Conservation (phyloP, 1,140 invertebrate species). For the Dreissena polymorpha region DNA sequence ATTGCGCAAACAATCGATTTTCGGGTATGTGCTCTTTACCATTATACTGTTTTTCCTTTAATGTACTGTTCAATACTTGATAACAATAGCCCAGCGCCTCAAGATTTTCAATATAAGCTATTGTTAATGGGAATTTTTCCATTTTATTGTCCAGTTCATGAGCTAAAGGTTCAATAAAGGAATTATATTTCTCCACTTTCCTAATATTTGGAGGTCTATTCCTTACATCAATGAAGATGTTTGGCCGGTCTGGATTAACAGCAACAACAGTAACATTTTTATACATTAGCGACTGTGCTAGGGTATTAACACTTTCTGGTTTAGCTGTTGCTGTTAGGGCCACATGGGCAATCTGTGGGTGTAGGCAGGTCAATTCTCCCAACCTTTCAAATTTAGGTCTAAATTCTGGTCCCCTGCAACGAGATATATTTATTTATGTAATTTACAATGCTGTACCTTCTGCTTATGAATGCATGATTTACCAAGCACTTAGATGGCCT, state of each 20-base stretch:
- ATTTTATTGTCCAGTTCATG: slow-evolving; percentile 23
- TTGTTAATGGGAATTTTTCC: slow-evolving; percentile 48
- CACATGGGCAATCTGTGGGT: slow-evolving; percentile 30
- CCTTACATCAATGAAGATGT: slow-evolving; percentile 37
- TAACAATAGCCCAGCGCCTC: slow-evolving; percentile 59
- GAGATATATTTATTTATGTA: too few relatives aligned
- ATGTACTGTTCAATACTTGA: slow-evolving; percentile 22
- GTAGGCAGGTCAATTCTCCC: slow-evolving; percentile 49
- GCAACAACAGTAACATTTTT: neutral
- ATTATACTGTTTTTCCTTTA: slow-evolving; percentile 37
- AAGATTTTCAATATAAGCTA: slow-evolving; percentile 55
- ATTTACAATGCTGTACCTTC: too few relatives aligned
- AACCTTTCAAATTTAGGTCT: slow-evolving; percentile 41
- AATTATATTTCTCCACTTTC: slow-evolving; percentile 54
- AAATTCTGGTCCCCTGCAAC: slow-evolving; percentile 56
- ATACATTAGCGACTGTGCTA: slow-evolving; percentile 30
- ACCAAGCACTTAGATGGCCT: too few relatives aligned
- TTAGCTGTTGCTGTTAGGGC: slow-evolving; percentile 54
- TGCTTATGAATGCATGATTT: too few relatives aligned
- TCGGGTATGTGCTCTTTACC: slow-evolving; percentile 38
- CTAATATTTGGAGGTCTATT: slow-evolving; percentile 45
- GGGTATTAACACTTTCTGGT: neutral
- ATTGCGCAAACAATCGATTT: slow-evolving; percentile 59
- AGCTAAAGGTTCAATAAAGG: slow-evolving; percentile 24
- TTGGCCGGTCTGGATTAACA: slow-evolving; percentile 15